Evolutionary conservation across 2,797 vertebrate genomes (phyloP).

Genomic region (Clarias platycephalus): DNA sequence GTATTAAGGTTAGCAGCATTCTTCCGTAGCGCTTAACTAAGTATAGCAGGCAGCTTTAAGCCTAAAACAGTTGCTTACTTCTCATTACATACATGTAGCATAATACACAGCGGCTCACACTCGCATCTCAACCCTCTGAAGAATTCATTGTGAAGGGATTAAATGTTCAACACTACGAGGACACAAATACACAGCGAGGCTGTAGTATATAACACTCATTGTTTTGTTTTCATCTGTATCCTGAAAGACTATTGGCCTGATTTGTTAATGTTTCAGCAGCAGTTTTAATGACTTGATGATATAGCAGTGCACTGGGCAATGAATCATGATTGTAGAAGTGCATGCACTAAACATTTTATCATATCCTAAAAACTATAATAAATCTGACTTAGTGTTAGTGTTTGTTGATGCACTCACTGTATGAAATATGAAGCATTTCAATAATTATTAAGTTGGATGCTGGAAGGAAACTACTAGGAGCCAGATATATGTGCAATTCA

Average conservation of each 20-base stretch:
- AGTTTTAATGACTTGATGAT: neutral
- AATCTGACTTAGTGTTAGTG: constrained; percentile 24
- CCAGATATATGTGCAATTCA: constrained; percentile 10
- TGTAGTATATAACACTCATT: constrained; percentile 10
- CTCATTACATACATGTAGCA: constrained; percentile 31
- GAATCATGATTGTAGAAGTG: neutral
- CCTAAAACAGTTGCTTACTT: constrained; percentile 36
- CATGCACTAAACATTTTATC: neutral
- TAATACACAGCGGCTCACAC: constrained; percentile 32
- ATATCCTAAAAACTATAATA: constrained; percentile 4
- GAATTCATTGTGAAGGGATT: constrained; percentile 26
- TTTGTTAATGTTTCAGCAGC: constrained; percentile 29
- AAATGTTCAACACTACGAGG: constrained; percentile 32
- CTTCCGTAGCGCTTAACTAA: constrained; percentile 38
- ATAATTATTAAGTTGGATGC: neutral
- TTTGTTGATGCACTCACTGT: neutral
- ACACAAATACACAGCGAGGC: constrained; percentile 40
- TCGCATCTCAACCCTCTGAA: constrained; percentile 22
- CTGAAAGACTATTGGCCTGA: constrained; percentile 5
- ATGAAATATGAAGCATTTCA: neutral
- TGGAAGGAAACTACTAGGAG: constrained; percentile 28
- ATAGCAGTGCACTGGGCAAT: constrained; percentile 17
- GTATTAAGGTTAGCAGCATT: constrained; percentile 42
- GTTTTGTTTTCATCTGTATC: constrained; percentile 7
- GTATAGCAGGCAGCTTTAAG: constrained; percentile 39